phyloP scores from a whole-genome alignment of 2,113 vertebrate species.

The Rattus norvegicus region GRCr8 NC_086023.1:170358501-170359000 shows the following conservation, averaged over 20 bases:
- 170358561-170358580: rapidly evolving
- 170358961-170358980: no score
- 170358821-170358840: background rate
- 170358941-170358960: rapidly evolving
- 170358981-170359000: background rate
- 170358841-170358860: rapidly evolving
- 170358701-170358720: rapidly evolving
- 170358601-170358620: rapidly evolving
- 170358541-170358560: rapidly evolving
- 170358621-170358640: background rate
- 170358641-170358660: background rate
- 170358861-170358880: rapidly evolving
- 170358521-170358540: rapidly evolving
- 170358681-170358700: background rate
- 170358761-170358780: background rate
- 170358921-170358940: background rate
- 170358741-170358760: rapidly evolving
- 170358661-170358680: background rate
- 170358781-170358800: background rate
- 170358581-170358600: background rate
- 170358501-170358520: background rate
- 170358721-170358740: rapidly evolving
- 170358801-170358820: background rate
- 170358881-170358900: rapidly evolving
- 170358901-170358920: rapidly evolving